phyloP scores from a whole-genome alignment of 2,797 vertebrate species.

The Lophura swinhoii region DNA sequence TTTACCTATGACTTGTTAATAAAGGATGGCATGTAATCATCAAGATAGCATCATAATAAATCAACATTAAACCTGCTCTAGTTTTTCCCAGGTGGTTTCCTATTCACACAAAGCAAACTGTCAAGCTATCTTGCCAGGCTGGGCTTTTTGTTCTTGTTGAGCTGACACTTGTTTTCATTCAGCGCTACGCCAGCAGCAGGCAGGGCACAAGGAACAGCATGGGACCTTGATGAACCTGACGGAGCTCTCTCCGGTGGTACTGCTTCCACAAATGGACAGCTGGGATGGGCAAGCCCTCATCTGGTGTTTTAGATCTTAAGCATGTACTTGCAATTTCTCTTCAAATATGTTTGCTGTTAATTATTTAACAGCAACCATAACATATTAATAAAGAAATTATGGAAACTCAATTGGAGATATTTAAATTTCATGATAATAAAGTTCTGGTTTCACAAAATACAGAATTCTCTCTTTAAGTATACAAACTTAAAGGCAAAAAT shows the following conservation, averaged over 20 bases:
- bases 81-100: neutral
- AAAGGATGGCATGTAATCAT: neutral
- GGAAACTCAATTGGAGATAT: neutral
- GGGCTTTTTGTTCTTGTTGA: neutral
- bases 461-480: fast-evolving
- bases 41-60: neutral
- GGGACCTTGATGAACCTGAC: fast-evolving
- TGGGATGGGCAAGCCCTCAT: neutral
- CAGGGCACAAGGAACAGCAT: neutral
- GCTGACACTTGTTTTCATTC: neutral
- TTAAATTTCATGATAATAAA: neutral
- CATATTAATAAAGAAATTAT: neutral
- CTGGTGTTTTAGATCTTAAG: neutral
- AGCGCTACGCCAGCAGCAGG: neutral
- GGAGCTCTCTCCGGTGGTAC: neutral
- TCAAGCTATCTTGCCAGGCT: neutral
- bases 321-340: neutral
- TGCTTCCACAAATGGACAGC: neutral
- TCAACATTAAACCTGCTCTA: neutral
- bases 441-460: neutral
- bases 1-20: neutral
- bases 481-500: neutral
- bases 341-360: neutral
- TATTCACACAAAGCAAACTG: neutral
- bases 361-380: neutral